Conservation (phyloP, 2,797 vertebrate genomes). For the Taenioides sp. region DNA sequence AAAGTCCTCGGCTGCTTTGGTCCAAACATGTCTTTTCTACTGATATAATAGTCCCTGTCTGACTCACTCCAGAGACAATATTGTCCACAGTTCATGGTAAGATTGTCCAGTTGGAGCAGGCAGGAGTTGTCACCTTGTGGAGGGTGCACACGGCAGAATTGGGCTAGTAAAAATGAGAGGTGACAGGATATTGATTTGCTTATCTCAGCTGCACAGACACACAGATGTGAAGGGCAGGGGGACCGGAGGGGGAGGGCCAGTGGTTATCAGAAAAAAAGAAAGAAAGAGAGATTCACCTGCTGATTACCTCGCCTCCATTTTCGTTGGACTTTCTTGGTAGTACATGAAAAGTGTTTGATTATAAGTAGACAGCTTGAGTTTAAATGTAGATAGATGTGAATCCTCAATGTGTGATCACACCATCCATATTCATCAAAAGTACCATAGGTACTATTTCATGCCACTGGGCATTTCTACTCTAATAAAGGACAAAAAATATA, state of each 20-base stretch:
- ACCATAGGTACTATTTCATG: neutral
- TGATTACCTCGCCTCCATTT: slow-evolving; percentile 80
- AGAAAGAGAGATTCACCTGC: slow-evolving; percentile 73
- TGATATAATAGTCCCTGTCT: slow-evolving; percentile 54
- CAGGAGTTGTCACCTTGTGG: slow-evolving; percentile 80
- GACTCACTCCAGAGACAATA: slow-evolving; percentile 65
- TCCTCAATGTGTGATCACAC: slow-evolving; percentile 51
- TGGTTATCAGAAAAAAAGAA: slow-evolving; percentile 77
- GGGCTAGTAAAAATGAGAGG: slow-evolving; percentile 84
- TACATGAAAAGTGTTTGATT: slow-evolving; percentile 66
- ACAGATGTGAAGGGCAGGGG: slow-evolving; percentile 80
- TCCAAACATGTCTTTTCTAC: slow-evolving; percentile 33
- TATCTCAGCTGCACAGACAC: slow-evolving; percentile 83
- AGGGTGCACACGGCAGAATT: slow-evolving; percentile 81
- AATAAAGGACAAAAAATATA: neutral
- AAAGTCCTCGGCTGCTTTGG: slow-evolving; percentile 27
- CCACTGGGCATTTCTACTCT: neutral
- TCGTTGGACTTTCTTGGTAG: slow-evolving; percentile 75
- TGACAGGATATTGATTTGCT: slow-evolving; percentile 89
- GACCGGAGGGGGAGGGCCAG: slow-evolving; percentile 52
- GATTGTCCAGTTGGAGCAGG: slow-evolving; percentile 69
- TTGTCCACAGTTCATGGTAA: slow-evolving; percentile 60
- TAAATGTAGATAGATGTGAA: slow-evolving; percentile 60
- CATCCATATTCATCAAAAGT: neutral
- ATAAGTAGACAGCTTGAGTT: slow-evolving; percentile 59